These are phyloP conservation scores for Palloptera scutellata DNA, from an alignment of 2,888 invertebrate species.

Conservation along the genomic window DNA sequence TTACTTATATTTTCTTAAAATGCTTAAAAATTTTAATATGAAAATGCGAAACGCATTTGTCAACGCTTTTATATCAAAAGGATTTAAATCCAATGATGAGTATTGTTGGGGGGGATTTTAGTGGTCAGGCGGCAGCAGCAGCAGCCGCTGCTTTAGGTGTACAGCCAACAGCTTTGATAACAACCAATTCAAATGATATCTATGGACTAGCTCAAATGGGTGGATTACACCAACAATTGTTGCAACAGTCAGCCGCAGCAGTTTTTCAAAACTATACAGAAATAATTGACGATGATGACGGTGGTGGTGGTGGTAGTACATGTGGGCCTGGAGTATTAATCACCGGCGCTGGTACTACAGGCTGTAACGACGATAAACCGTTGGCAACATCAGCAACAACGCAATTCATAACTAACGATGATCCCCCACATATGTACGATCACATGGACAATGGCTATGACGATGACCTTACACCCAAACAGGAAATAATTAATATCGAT, in stretches of 20 bases:
- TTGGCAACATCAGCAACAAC: constrained; percentile 30
- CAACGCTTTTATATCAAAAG: constrained; percentile 43
- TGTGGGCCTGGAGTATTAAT: constrained; percentile 30
- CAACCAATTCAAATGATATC: constrained; percentile 58
- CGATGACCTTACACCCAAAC: constrained; percentile 56
- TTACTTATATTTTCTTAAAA: constrained; percentile 14
- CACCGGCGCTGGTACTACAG: constrained; percentile 42
- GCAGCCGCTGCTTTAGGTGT: constrained; percentile 54
- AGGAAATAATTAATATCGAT: constrained; percentile 63
- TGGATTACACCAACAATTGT: constrained; percentile 61
- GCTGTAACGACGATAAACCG: constrained; percentile 38
- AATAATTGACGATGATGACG: constrained; percentile 53
- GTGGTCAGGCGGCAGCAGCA: constrained; percentile 60
- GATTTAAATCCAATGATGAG: constrained; percentile 65
- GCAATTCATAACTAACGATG: constrained; percentile 40
- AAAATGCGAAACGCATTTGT: constrained; percentile 6
- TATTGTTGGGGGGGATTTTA: constrained; percentile 64
- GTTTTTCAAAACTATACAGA: constrained; percentile 61
- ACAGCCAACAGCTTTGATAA: constrained; percentile 56
- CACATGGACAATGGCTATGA: constrained; percentile 51
- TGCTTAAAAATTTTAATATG: no score
- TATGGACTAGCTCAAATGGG: constrained; percentile 62
- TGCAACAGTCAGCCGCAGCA: constrained; percentile 60
- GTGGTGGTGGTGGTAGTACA: constrained; percentile 33
- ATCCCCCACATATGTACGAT: constrained; percentile 54